Conservation (phyloP, 1,140 invertebrate species). For the Leptonema lineaticorne region DNA sequence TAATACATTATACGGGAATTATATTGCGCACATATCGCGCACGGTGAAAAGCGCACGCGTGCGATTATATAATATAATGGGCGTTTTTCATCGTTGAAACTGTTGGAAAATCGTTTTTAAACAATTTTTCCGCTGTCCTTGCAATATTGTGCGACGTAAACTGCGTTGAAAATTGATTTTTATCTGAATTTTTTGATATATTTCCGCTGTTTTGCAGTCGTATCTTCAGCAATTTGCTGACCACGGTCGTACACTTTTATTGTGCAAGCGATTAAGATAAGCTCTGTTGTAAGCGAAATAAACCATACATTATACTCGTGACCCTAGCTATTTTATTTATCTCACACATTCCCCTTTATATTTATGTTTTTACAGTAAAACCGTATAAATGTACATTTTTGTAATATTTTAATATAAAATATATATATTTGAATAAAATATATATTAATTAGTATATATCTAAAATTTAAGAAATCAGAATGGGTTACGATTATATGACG, state of each 20-base stretch:
- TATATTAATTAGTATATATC: background rate
- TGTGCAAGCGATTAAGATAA: conserved; percentile 38
- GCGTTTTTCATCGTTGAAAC: background rate
- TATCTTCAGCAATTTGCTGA: no score
- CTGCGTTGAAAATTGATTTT: conserved; percentile 9
- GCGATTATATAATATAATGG: background rate
- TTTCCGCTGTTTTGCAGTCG: conserved; percentile 1
- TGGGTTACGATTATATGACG: background rate
- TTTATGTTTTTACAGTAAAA: background rate
- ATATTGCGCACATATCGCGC: conserved; percentile 1
- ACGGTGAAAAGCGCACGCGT: background rate
- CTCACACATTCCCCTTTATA: background rate
- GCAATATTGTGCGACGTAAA: background rate
- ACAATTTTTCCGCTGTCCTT: background rate
- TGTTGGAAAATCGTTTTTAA: conserved; percentile 4
- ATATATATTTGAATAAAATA: background rate
- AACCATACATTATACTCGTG: conserved; percentile 10
- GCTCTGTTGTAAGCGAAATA: conserved; percentile 20
- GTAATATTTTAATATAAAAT: no score
- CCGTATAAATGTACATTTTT: no score
- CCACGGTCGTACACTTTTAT: conserved; percentile 40
- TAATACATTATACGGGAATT: conserved; percentile 1
- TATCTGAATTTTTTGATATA: background rate
- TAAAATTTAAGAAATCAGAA: background rate
- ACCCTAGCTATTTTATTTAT: conserved; percentile 8